Evolutionary conservation across 2,888 invertebrate species (phyloP), one percentile per base, ranked within the genome.

Genomic region (Toxonevra muliebris): DNA sequence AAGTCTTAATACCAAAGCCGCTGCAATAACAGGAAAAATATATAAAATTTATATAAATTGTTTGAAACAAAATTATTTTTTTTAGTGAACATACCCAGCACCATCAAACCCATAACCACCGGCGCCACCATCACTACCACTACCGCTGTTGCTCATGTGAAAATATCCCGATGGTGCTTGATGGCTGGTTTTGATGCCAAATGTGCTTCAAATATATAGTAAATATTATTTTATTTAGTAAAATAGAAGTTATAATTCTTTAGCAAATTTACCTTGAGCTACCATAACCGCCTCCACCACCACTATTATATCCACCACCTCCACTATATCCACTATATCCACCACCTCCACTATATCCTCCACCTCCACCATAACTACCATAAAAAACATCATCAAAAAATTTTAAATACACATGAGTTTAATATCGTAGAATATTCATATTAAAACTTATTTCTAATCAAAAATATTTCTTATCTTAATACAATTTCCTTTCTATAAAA

Each of bases 91-190:
- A 11, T 15, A 63, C 54, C 63, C 63, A 42, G 19, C 8, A 11
- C 57, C 65, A 40, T 17, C 13, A 19, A 52, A 48, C 2, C 48
- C 8, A 17, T 53, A 53, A n/a, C 53, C 19, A 65, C 43, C 45
- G 2, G 68, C 69, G 42, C 65, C 68, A 59, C 68, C 64, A 0
- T 73, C 69, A 1, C 68, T 63, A 11, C 69, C 69, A 9, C 65
- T 55, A 20, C 60, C 41, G 12, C 58, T 57, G 0, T 42, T 61
- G 41, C 30, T 30, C 30, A 30, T 30, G 30, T 30, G 30, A 30
- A n/a, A n/a, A n/a, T 60, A n/a, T 7, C 63, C 12, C 42, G 58
- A 50, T 10, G 41, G 50, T 13, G 45, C 30, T 30, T 30, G 30
- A 59, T 52, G 59, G 57, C 57, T 20, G 8, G 57, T 19, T 19